These are phyloP conservation scores for Margaritifera margaritifera DNA, from an alignment of 2,888 invertebrate species.

Conservation along the genomic window DNA sequence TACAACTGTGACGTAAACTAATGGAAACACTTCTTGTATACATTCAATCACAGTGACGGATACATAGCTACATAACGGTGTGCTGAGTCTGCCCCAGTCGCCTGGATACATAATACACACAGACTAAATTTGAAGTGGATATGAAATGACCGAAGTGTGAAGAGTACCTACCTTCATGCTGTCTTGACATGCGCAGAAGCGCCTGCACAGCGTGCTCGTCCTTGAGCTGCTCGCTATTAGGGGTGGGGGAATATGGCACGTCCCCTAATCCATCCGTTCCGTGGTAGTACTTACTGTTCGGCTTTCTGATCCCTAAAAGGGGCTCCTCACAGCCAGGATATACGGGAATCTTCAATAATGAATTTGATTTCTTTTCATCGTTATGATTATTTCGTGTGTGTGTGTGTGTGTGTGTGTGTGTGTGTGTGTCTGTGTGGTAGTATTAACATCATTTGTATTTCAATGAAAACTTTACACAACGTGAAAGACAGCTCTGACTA, in stretches of 20 bases:
- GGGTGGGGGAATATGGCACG: slow-evolving; percentile 72
- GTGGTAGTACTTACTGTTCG: slow-evolving; percentile 74
- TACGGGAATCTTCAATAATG: slow-evolving; percentile 74
- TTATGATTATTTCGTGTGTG: no score
- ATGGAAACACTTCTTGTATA: no score
- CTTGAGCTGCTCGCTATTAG: slow-evolving; percentile 69
- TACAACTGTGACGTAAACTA: no score
- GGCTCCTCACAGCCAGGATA: slow-evolving; percentile 72
- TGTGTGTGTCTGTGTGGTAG: no score
- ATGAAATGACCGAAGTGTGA: slow-evolving; percentile 77
- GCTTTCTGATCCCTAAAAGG: slow-evolving; percentile 32
- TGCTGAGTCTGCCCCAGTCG: no score
- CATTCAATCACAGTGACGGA: no score
- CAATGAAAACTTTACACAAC: no score
- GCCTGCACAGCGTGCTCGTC: slow-evolving; percentile 78
- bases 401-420: no score
- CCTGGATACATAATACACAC: no score
- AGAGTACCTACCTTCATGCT: slow-evolving; percentile 64
- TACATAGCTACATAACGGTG: no score
- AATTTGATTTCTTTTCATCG: not conserved
- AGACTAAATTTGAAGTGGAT: slow-evolving; percentile 79
- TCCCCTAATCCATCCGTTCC: slow-evolving; percentile 85
- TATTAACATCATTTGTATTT: no score
- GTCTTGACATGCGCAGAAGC: slow-evolving; percentile 78
- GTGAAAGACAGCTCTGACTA: no score